phyloP scores from a whole-genome alignment of 2,113 vertebrate species.

The Oncorhynchus nerka region DNA sequence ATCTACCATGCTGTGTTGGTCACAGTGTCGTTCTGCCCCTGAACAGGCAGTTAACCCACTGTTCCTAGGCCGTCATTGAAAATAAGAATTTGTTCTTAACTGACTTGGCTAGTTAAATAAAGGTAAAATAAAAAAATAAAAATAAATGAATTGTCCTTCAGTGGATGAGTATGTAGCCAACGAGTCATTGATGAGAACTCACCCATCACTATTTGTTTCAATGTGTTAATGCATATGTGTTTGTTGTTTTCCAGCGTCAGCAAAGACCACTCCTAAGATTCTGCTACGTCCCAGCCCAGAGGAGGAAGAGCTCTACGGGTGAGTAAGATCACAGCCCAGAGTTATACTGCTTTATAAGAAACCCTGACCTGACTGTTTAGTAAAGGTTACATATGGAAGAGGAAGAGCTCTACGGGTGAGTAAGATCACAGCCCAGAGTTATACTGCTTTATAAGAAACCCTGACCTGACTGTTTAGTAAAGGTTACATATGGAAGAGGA shows the following conservation, averaged over 20 bases:
- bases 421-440: conserved; percentile 1
- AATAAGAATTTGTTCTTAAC: too few species aligned
- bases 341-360: background rate
- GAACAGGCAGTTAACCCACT: too few species aligned
- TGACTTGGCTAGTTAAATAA: too few species aligned
- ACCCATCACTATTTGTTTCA: too few species aligned
- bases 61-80: too few species aligned
- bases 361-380: too few species aligned
- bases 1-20: too few species aligned
- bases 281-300: conserved; percentile 86
- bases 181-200: too few species aligned
- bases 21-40: too few species aligned
- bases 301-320: conserved; percentile 79
- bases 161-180: background rate
- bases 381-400: conserved; percentile 53
- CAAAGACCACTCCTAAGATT: conserved; percentile 74
- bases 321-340: conserved; percentile 8
- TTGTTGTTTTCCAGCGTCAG: conserved; percentile 39
- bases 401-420: conserved; percentile 72
- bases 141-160: background rate
- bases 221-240: background rate
- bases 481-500: too few species aligned
- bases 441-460: background rate
- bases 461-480: too few species aligned
- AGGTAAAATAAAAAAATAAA: too few species aligned